These are phyloP conservation scores for Ophion ventricosus DNA, from an alignment of 2,888 invertebrate genomes.

Conservation along the genomic window DNA sequence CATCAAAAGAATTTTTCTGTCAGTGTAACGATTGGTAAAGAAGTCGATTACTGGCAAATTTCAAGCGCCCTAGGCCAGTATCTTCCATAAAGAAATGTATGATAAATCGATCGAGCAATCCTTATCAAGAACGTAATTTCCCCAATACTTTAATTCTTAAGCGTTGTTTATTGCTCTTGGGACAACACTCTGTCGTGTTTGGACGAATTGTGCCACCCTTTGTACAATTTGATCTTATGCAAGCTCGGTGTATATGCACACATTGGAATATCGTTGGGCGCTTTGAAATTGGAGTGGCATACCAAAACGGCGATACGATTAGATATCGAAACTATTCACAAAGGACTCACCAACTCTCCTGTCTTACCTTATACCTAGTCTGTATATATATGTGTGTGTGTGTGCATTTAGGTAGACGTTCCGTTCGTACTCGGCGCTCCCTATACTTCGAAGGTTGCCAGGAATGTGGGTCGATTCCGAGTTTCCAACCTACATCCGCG, in stretches of 20 bases:
- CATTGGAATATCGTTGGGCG: slow-evolving; percentile 7
- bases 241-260: background rate
- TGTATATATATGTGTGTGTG: background rate
- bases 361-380: slow-evolving; percentile 21
- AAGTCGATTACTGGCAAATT: no score
- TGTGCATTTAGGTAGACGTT: background rate
- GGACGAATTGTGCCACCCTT: background rate
- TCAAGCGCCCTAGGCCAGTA: no score
- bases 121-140: no score
- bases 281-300: slow-evolving; percentile 48
- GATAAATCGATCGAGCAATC: background rate
- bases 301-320: slow-evolving; percentile 56
- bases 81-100: no score
- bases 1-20: no score
- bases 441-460: slow-evolving; percentile 71
- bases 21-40: no score
- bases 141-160: no score
- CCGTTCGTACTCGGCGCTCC: slow-evolving; percentile 32
- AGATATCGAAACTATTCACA: slow-evolving; percentile 61
- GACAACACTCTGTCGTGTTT: background rate
- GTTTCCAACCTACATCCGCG: slow-evolving; percentile 72
- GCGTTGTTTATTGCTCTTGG: background rate
- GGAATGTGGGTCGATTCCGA: slow-evolving; percentile 75
- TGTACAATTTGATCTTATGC: background rate
- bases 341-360: slow-evolving; percentile 49